phyloP scores from a whole-genome alignment of 2,888 invertebrate species.

The Mactromeris polynyma region DNA sequence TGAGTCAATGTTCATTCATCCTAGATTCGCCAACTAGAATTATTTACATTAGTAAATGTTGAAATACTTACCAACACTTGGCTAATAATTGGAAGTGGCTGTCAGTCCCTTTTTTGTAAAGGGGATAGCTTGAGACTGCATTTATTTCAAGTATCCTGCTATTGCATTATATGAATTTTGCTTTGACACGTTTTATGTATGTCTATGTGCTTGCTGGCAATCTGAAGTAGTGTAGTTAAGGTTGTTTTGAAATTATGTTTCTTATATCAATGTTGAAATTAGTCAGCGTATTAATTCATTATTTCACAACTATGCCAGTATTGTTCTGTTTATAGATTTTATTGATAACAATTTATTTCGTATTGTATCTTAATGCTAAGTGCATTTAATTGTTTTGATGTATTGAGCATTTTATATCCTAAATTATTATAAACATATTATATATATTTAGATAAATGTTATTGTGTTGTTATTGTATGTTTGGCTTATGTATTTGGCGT shows the following conservation, averaged over 20 bases:
- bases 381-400: background rate
- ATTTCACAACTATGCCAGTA: background rate
- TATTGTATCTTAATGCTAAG: background rate
- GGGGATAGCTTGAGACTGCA: no score
- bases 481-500: background rate
- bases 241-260: background rate
- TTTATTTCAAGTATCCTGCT: no score
- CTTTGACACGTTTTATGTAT: no score
- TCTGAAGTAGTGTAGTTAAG: background rate
- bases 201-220: no score
- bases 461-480: background rate
- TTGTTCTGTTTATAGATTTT: background rate
- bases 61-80: no score
- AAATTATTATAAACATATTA: background rate
- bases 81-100: no score
- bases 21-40: no score
- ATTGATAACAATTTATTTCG: no score
- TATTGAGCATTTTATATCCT: background rate
- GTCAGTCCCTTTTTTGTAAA: no score
- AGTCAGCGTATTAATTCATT: background rate
- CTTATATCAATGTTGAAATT: background rate
- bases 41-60: no score
- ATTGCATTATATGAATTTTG: no score
- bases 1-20: no score
- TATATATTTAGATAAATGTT: background rate